phyloP scores from a whole-genome alignment of 2,888 invertebrate species.

The Nephrotoma appendiculata region DNA sequence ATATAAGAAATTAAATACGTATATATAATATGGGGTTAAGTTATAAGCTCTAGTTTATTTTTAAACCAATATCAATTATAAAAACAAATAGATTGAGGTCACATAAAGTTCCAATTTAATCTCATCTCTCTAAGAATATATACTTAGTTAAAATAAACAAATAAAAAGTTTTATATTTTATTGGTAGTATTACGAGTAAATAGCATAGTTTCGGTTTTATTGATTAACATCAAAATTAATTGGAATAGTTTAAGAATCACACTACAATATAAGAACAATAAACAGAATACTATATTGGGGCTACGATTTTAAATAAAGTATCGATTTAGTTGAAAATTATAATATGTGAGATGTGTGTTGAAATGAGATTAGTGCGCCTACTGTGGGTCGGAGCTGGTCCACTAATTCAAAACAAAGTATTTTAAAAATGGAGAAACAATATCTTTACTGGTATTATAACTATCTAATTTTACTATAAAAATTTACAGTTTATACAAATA shows the following conservation, averaged over 20 bases:
- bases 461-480: too few relatives aligned
- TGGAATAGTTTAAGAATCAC: background rate
- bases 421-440: too few relatives aligned
- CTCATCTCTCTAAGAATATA: background rate
- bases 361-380: too few relatives aligned
- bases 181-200: background rate
- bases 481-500: too few relatives aligned
- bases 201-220: background rate
- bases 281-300: background rate
- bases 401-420: too few relatives aligned
- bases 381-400: too few relatives aligned
- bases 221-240: background rate
- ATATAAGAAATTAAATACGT: background rate
- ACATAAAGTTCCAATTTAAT: background rate
- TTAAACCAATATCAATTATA: background rate
- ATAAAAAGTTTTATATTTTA: background rate
- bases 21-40: background rate
- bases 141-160: background rate
- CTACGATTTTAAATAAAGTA: background rate
- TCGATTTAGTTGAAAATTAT: background rate
- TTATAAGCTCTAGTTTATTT: background rate
- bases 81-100: background rate
- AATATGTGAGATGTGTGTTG: background rate
- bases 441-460: too few relatives aligned
- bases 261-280: background rate